Evolutionary conservation across 2,888 invertebrate species (phyloP).

Genomic region (Spodoptera littoralis): DNA sequence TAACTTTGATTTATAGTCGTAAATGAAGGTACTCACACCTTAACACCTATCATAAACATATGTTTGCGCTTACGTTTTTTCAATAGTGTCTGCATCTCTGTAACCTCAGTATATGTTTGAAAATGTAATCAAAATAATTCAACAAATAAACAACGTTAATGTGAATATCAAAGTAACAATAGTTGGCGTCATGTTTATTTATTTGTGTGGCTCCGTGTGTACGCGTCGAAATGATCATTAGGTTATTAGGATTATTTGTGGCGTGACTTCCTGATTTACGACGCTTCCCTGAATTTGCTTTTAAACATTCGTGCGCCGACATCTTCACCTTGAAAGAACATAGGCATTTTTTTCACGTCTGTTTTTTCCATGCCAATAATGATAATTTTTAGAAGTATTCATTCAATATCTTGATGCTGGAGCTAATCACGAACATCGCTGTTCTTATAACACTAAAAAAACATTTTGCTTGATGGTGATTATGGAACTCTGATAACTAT

Average conservation of each 20-base stretch:
- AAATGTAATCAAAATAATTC: slow-evolving; percentile 32
- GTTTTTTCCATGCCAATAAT: slow-evolving; percentile 81
- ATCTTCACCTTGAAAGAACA: slow-evolving; percentile 84
- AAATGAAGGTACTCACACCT: too few relatives aligned
- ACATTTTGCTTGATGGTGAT: slow-evolving; percentile 65
- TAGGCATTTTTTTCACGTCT: slow-evolving; percentile 77
- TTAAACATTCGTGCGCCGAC: slow-evolving; percentile 79
- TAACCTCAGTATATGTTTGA: slow-evolving; percentile 1
- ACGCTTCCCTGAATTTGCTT: slow-evolving; percentile 82
- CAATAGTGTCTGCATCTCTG: slow-evolving; percentile 5
- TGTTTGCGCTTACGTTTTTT: not conserved
- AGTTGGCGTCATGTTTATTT: slow-evolving; percentile 46
- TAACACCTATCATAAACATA: too few relatives aligned
- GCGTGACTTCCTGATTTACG: slow-evolving; percentile 79
- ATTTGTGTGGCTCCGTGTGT: slow-evolving; percentile 48
- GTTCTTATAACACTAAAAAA: slow-evolving; percentile 73
- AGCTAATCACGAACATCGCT: slow-evolving; percentile 81
- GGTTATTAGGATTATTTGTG: slow-evolving; percentile 72
- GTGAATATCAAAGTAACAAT: slow-evolving; percentile 27
- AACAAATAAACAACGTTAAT: slow-evolving; percentile 33
- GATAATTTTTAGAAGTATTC: slow-evolving; percentile 82
- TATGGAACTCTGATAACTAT: slow-evolving; percentile 74
- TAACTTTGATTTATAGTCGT: too few relatives aligned
- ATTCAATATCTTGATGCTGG: slow-evolving; percentile 80
- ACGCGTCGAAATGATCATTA: slow-evolving; percentile 66